Evolutionary conservation across 1,140 invertebrate genomes (phyloP), one percentile per base, ranked within the genome.

Genomic region (Drosophila fuyamai): DNA sequence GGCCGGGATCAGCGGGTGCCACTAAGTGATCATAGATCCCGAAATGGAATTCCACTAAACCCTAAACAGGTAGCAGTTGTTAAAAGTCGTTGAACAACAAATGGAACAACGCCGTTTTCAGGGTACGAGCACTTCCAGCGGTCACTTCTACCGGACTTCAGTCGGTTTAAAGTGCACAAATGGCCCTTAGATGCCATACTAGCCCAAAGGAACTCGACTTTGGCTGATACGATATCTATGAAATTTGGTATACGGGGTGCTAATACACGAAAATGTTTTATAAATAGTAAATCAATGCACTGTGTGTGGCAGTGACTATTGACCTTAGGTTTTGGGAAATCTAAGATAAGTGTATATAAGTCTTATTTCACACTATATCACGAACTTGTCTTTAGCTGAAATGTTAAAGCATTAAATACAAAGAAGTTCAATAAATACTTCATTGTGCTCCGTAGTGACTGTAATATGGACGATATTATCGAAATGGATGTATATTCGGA

Each of bases 31-130:
- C 23, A 23, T 23, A 23, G 23, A 23, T 72, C 65, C 44, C 53
- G 32, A 44, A 60, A 73, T 56, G 66, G 51, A 44, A 51, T 73
- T 60, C 70, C 63, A 59, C 50, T 16, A 54, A 57, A 36, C 65
- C 48, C 53, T 59, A 66, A 86, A 85, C 82, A 85, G 82, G 82
- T 85, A 85, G 82, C 82, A 67, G 57, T 74, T 76, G 78, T 85
- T 78, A 71, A 63, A 58, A 59, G 82, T 86, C 78, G 82, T 85
- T 78, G 76, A 67, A 71, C 62, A 85, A 85, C 68, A 81, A 85
- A 63, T 65, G 40, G 47, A 77, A 50, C 35, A 59, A 74, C 41
- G 48, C 50, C 32, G 41, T 53, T 23, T 65, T 53, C 40, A 14
- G 23, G 63, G 14, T n/a, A 18, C 6, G 23, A 46, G 10, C 54